phyloP scores from a whole-genome alignment of 2,888 invertebrate genomes.

The Erebia palarica region DNA sequence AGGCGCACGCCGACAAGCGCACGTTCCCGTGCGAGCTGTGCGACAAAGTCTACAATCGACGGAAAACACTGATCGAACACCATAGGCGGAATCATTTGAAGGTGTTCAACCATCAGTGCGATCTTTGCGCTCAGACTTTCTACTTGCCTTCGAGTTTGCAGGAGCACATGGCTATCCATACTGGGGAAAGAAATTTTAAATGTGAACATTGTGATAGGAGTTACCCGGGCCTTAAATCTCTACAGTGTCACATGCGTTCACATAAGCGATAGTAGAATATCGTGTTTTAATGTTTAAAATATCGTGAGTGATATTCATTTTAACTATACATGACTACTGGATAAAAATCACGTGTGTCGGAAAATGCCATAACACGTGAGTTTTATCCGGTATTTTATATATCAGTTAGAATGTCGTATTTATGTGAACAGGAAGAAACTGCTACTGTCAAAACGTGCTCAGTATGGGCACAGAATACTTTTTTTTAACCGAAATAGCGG shows the following conservation, averaged over 20 bases:
- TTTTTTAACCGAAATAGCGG: no score
- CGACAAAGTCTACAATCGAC: slow-evolving; percentile 61
- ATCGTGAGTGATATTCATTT: no score
- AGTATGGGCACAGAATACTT: no score
- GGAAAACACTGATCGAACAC: slow-evolving; percentile 48
- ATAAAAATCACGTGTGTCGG: no score
- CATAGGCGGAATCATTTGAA: slow-evolving; percentile 16
- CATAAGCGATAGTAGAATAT: neutral
- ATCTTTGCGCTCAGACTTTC: slow-evolving; percentile 12
- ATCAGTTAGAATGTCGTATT: no score
- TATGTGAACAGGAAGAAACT: no score
- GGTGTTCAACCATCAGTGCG: slow-evolving; percentile 19
- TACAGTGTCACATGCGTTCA: slow-evolving; percentile 12
- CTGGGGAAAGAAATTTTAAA: slow-evolving; percentile 7
- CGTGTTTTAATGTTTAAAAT: no score
- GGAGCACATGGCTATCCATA: slow-evolving; percentile 8
- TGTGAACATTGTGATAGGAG: slow-evolving; percentile 8
- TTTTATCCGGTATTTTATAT: no score
- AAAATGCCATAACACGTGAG: no score
- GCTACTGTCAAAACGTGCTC: no score
- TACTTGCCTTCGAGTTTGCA: slow-evolving; percentile 3
- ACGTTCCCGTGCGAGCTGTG: slow-evolving; percentile 65
- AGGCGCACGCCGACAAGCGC: slow-evolving; percentile 69
- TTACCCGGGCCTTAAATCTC: slow-evolving; percentile 7
- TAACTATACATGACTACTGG: no score